phyloP scores from a whole-genome alignment of 35 echinoderm and acorn worm genomes.

The Lytechinus variegatus region DNA sequence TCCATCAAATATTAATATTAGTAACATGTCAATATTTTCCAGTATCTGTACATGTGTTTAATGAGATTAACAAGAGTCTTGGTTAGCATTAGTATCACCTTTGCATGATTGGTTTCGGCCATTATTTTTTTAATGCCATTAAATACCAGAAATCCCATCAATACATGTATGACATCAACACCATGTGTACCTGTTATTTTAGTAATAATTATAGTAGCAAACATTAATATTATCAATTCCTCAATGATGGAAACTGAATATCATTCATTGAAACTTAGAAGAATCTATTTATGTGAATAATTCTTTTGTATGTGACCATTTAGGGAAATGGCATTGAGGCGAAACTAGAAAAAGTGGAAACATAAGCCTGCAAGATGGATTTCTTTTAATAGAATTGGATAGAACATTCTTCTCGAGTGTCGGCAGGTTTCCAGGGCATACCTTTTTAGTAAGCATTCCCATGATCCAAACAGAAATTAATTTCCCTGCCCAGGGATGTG shows the following conservation, averaged over 20 bases:
- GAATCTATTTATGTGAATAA: neutral
- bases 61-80: no score
- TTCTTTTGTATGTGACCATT: neutral
- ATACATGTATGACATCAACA: no score
- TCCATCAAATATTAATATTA: no score
- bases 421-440: neutral
- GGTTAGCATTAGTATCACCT: no score
- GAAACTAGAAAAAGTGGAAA: neutral
- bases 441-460: conserved; percentile 2
- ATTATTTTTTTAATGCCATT: no score
- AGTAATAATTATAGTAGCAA: no score
- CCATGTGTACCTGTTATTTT: no score
- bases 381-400: neutral
- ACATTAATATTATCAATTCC: neutral
- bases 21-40: no score
- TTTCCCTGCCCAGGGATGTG: neutral
- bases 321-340: neutral
- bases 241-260: neutral
- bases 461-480: neutral
- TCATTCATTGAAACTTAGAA: neutral
- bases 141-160: no score
- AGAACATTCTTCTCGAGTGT: neutral
- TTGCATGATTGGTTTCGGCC: no score
- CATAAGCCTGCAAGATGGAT: neutral
- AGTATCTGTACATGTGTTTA: no score